A percentile compares a stretch with the other conserved stretches of the same genome.
These are phyloP conservation scores for Suillia variegata DNA, from an alignment of 2,888 invertebrate genomes.

Conservation along the genomic window DNA sequence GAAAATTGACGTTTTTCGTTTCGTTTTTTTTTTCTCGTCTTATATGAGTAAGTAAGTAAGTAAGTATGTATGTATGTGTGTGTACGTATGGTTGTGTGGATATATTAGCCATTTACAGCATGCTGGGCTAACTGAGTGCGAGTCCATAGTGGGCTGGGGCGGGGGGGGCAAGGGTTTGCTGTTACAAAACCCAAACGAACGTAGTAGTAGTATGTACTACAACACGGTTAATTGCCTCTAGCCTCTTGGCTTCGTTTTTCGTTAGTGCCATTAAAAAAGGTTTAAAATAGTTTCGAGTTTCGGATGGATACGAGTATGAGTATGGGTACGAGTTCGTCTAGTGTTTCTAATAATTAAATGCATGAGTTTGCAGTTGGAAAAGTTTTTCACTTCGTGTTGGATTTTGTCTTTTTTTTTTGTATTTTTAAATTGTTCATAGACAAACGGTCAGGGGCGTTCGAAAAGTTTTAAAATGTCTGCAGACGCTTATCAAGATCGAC, in stretches of 20 bases:
- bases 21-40: too few relatives aligned
- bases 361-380: neutral
- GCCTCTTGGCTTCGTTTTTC: neutral
- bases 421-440: too few relatives aligned
- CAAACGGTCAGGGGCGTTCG: too few relatives aligned
- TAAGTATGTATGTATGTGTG: neutral
- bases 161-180: too few relatives aligned
- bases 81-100: neutral
- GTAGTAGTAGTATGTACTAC: neutral
- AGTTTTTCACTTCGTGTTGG: neutral
- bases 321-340: too few relatives aligned
- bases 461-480: neutral
- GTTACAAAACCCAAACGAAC: too few relatives aligned
- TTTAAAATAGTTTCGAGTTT: constrained; percentile 1
- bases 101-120: too few relatives aligned
- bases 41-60: too few relatives aligned
- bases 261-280: neutral
- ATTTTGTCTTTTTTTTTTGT: neutral
- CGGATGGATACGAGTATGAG: too few relatives aligned
- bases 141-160: too few relatives aligned
- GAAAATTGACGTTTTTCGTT: neutral
- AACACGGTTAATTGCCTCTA: neutral
- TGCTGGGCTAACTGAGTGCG: too few relatives aligned
- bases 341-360: neutral
- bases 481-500: neutral